phyloP scores from a whole-genome alignment of 2,888 invertebrate species.

The Teinopalpus imperialis region DNA sequence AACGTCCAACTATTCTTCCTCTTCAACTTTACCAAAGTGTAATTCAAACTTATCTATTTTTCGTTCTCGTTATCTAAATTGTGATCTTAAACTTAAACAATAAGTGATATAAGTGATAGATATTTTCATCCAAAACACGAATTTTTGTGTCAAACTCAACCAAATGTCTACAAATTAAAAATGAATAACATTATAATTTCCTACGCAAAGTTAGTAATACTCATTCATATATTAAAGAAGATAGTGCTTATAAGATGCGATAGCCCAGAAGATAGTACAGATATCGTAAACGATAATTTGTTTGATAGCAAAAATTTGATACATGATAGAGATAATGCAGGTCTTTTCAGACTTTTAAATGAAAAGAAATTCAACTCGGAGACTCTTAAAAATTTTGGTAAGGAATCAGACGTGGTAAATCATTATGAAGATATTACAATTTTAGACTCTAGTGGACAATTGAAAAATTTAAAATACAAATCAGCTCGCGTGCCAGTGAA shows the following conservation, averaged over 20 bases:
- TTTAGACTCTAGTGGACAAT: slow-evolving; percentile 55
- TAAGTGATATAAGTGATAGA: not conserved
- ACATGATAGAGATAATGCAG: slow-evolving; percentile 38
- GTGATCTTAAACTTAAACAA: not conserved
- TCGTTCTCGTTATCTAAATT: not conserved
- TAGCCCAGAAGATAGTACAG: slow-evolving; percentile 40
- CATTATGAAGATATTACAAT: slow-evolving; percentile 67
- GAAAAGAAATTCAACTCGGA: slow-evolving; percentile 51
- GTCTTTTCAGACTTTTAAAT: slow-evolving; percentile 43
- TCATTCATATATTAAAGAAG: slow-evolving; percentile 39
- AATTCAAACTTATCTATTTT: not conserved
- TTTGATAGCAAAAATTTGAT: slow-evolving; percentile 50
- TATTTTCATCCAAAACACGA: too few species aligned
- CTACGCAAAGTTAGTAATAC: slow-evolving; percentile 38
- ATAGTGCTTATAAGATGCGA: slow-evolving; percentile 30
- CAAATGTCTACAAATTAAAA: slow-evolving; percentile 26
- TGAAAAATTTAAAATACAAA: slow-evolving; percentile 64
- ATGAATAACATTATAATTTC: slow-evolving; percentile 31
- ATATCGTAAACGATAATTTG: slow-evolving; percentile 46
- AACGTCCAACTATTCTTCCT: not conserved
- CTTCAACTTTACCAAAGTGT: not conserved
- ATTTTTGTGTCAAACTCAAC: slow-evolving; percentile 15
- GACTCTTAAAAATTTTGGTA: slow-evolving; percentile 46
- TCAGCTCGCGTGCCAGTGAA: slow-evolving; percentile 46
- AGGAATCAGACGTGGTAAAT: slow-evolving; percentile 48